Percentiles rank a stretch among this genome's conserved stretches.
Conservation (phyloP, 1,140 invertebrate species). For the Coptotermes formosanus region DNA sequence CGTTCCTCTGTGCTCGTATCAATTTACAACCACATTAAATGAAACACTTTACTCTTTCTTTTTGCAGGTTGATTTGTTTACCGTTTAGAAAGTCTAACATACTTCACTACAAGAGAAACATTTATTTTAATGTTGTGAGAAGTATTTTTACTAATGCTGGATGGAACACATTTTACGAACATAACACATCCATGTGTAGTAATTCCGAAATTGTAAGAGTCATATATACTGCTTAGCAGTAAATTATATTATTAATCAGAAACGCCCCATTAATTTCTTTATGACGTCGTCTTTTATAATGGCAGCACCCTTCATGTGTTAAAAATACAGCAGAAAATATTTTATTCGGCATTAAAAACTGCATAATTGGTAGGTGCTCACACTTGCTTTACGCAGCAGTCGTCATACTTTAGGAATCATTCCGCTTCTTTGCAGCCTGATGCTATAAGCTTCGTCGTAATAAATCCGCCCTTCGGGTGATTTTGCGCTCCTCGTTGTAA, state of each 20-base stretch:
- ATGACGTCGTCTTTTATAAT: not conserved
- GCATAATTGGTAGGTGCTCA: not conserved
- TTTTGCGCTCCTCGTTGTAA: no score
- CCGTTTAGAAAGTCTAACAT: no score
- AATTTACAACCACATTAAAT: no score
- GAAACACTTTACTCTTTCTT: no score
- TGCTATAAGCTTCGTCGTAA: not conserved
- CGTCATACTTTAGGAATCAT: not conserved
- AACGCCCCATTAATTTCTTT: not conserved
- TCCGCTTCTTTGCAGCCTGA: not conserved
- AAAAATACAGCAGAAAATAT: not conserved
- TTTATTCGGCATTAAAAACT: not conserved
- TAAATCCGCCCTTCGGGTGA: no score
- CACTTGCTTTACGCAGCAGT: not conserved
- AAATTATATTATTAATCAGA: not conserved
- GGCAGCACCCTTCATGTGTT: not conserved
- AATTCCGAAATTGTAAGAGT: not conserved
- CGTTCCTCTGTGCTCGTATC: no score
- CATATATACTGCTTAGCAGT: not conserved
- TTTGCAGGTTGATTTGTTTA: no score
- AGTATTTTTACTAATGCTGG: no score
- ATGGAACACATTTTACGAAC: no score
- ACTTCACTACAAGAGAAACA: no score
- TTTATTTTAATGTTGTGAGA: no score
- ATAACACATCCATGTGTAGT: not conserved